A percentile compares a stretch with the other conserved stretches of the same genome.
phyloP scores from a whole-genome alignment of 2,113 vertebrate species.

The Drymodes brunneopygia region DNA sequence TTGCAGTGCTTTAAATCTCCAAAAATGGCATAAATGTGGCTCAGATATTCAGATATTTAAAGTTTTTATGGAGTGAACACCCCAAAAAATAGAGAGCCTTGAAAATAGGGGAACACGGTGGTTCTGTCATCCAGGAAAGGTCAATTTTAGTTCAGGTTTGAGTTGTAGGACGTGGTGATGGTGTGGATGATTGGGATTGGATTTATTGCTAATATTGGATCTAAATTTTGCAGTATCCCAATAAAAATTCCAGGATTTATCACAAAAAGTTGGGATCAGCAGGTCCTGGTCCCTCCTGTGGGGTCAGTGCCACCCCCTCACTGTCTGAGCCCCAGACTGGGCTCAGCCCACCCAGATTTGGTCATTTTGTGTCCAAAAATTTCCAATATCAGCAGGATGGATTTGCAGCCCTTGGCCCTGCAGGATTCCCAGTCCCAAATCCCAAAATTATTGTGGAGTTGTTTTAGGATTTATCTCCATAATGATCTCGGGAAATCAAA shows the following conservation, averaged over 20 bases:
- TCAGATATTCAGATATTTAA: not conserved
- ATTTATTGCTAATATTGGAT: not conserved
- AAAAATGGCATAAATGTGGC: not conserved
- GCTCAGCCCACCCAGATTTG: not conserved
- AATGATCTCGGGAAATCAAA: not conserved
- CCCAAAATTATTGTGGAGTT: not conserved
- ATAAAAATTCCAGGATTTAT: not conserved
- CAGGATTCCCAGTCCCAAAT: not conserved
- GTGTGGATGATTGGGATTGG: not conserved
- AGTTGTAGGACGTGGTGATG: not conserved
- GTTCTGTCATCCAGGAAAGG: not conserved
- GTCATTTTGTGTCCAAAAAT: not conserved
- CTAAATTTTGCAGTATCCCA: not conserved
- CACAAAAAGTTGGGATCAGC: too few species aligned
- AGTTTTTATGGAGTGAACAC: not conserved
- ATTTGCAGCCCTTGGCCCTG: not conserved
- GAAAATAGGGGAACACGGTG: accelerated
- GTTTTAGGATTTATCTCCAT: accelerated
- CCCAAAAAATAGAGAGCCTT: not conserved
- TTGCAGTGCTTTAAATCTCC: not conserved
- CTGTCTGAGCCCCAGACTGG: not conserved
- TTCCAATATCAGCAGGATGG: not conserved
- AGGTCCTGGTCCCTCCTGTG: not conserved
- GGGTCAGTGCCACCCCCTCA: not conserved
- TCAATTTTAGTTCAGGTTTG: not conserved